Conservation (phyloP, 2,113 vertebrate genomes). For the Rhabdomys dilectus region DNA sequence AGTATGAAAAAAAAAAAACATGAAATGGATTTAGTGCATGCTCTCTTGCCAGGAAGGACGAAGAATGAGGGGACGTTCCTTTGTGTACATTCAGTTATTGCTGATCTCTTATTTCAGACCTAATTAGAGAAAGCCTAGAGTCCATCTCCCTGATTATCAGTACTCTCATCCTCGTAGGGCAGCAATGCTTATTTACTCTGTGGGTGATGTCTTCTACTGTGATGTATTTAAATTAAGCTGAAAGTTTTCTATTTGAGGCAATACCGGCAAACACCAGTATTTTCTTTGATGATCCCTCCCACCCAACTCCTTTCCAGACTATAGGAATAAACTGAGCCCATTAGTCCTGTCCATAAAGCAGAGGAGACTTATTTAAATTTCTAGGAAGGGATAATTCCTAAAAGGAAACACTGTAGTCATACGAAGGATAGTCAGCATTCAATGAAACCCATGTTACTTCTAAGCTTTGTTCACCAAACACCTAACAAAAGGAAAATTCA, state of each 20-base stretch:
- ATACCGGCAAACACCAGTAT: constrained; percentile 70
- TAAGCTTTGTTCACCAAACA: constrained; percentile 64
- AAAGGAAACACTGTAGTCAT: constrained; percentile 39
- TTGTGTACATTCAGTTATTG: constrained; percentile 44
- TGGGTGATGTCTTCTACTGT: neutral
- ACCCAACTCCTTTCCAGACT: constrained; percentile 35
- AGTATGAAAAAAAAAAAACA: constrained; percentile 45
- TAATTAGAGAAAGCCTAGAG: constrained; percentile 80
- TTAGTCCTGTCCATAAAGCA: neutral
- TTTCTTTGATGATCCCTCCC: constrained; percentile 61
- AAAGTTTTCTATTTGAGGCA: constrained; percentile 74
- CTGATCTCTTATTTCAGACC: constrained; percentile 71
- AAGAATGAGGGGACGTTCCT: constrained; percentile 49
- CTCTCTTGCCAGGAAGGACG: constrained; percentile 5
- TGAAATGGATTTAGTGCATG: neutral
- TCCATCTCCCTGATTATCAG: constrained; percentile 75
- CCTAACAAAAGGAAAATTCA: constrained; percentile 54
- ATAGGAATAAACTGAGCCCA: constrained; percentile 34
- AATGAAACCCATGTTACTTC: constrained; percentile 42
- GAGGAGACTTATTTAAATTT: constrained; percentile 38
- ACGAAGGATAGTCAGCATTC: constrained; percentile 70
- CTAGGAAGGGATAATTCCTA: constrained; percentile 54
- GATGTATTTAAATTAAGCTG: constrained; percentile 67
- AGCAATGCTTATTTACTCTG: constrained; percentile 49
- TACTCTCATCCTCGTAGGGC: constrained; percentile 56